phyloP scores from a whole-genome alignment of 1,140 invertebrate genomes.

The Heliconius congener region DNA sequence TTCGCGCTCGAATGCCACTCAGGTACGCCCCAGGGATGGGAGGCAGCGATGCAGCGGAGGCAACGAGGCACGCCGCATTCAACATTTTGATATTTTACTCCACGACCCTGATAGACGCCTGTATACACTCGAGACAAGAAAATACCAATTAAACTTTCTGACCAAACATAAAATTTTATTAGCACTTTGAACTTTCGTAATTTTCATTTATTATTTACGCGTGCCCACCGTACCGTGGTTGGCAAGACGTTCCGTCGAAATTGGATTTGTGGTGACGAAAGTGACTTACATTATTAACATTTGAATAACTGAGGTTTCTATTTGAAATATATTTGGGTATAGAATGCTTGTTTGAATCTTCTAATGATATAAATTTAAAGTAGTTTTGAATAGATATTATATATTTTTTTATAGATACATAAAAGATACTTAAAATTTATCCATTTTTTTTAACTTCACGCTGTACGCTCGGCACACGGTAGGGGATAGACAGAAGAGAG shows the following conservation, averaged over 20 bases:
- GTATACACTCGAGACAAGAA: conserved; percentile 14
- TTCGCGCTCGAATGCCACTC: conserved; percentile 42
- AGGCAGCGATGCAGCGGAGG: conserved; percentile 5
- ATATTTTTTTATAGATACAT: no score
- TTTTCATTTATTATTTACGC: conserved; percentile 11
- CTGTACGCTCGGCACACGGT: no score
- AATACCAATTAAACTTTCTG: conserved; percentile 9
- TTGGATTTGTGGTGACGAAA: conserved; percentile 1
- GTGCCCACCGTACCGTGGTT: not conserved
- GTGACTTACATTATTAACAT: not conserved
- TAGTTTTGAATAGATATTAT: no score
- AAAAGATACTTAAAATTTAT: no score
- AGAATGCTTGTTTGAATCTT: no score
- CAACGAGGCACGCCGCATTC: conserved; percentile 15
- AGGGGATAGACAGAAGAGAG: no score
- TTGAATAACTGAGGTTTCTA: not conserved
- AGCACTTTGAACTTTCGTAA: conserved; percentile 5
- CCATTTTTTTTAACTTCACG: not conserved
- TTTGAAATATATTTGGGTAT: no score
- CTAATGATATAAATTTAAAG: no score
- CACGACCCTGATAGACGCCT: conserved; percentile 4
- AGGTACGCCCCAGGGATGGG: conserved; percentile 42
- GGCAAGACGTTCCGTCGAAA: not conserved
- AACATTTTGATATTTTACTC: conserved; percentile 27
- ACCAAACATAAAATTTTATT: conserved; percentile 10